Evolutionary conservation across 2,888 invertebrate species (phyloP), one percentile per base, ranked within the genome.

Genomic region (Mesorhabditis belari): DNA sequence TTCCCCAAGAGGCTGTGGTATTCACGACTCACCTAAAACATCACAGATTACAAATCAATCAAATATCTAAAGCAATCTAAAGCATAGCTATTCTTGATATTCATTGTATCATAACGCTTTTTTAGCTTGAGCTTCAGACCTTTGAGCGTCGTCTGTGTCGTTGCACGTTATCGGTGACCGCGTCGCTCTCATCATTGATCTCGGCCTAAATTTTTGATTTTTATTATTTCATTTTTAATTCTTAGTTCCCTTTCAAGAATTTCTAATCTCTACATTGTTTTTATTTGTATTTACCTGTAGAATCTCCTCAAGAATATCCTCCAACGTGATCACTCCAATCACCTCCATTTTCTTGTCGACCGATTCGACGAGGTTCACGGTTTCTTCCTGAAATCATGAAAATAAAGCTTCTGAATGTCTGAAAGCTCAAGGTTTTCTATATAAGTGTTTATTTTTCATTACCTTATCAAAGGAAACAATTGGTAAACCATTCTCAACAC

Each of bases 251-350:
- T 6, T 17, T 19, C 6, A 19, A 50, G 5, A n/a, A 17, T 17
- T 17, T 6, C 35, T 12, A 35, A 35, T 35, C 17, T 35, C 35
- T 12, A 6, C 17, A 35, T 12, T 12, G 17, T 35, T 35, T 35
- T 35, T 35, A 35, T 17, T 28, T 4, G 29, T 6, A n/a, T 3
- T 19, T 35, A 60, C 60, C 60, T 66, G 66, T 4, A 66, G 57
- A 49, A 66, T 66, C 54, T 66, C 66, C 26, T 66, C 66, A 9
- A 66, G 44, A 26, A 66, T 61, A 24, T 66, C 66, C 26, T 66
- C 66, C 23, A 66, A 44, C 24, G 66, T 64, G 17, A 66, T 60
- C 2, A 60, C 28, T 1, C 61, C 66, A 28, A 26, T 51, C 55
- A 51, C 21, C 21, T 51, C n/a, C 3, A n/a, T n/a, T n/a, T n/a